These are phyloP conservation scores for Periophthalmus magnuspinnatus DNA, from an alignment of 2,797 vertebrate species.

Conservation along the genomic window DNA sequence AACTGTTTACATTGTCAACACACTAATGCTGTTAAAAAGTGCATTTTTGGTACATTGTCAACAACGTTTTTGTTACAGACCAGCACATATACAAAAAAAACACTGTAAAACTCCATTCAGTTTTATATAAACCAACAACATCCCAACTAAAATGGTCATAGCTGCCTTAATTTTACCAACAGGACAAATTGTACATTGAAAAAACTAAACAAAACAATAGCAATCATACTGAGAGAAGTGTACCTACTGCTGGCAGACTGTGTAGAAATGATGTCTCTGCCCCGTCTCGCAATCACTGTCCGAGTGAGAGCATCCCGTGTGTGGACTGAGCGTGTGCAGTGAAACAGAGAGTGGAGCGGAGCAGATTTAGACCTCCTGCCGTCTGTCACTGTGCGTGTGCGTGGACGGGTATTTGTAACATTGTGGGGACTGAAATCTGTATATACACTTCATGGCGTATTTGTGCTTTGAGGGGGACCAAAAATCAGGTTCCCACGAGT, in stretches of 20 bases:
- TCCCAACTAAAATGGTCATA: no score
- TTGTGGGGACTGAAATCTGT: not conserved
- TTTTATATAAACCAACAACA: no score
- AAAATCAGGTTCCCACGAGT: not conserved
- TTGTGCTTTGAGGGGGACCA: not conserved
- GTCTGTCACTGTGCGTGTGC: slow-evolving; percentile 12
- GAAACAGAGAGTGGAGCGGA: slow-evolving; percentile 27
- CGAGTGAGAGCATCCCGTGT: slow-evolving; percentile 36
- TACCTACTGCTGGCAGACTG: slow-evolving; percentile 55
- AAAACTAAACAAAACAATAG: not conserved
- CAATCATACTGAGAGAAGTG: slow-evolving; percentile 15
- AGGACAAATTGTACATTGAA: not conserved
- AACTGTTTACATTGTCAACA: no score
- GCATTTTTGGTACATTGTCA: no score
- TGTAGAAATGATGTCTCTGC: slow-evolving; percentile 38
- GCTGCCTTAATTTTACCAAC: no score
- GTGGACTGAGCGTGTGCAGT: slow-evolving; percentile 23
- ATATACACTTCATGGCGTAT: not conserved
- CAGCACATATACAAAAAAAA: no score
- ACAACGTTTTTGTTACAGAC: no score
- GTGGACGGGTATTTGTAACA: not conserved
- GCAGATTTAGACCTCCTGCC: slow-evolving; percentile 35
- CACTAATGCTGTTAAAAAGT: no score
- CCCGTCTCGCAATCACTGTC: slow-evolving; percentile 51
- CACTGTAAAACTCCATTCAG: no score